Evolutionary conservation across 2,797 vertebrate genomes (phyloP).

Genomic region (Pseudochirops corinnae): DNA sequence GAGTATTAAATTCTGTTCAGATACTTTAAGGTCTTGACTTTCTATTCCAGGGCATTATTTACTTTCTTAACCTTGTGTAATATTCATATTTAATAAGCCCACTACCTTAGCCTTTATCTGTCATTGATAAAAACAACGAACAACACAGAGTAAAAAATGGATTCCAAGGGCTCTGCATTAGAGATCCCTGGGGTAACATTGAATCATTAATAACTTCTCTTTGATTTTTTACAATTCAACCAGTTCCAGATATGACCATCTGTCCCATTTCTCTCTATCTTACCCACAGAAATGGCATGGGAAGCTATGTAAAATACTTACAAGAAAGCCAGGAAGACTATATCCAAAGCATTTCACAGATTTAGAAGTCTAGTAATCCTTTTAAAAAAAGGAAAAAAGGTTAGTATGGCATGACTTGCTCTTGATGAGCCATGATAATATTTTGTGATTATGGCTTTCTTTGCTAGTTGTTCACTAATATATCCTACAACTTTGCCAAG

Average conservation of each 20-base stretch:
- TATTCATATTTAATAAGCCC: background rate
- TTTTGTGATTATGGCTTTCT: background rate
- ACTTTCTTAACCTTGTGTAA: background rate
- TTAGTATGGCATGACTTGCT: background rate
- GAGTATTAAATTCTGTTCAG: background rate
- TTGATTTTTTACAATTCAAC: background rate
- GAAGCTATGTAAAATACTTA: background rate
- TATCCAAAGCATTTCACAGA: background rate
- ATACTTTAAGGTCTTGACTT: background rate
- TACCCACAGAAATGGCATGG: background rate
- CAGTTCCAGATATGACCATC: background rate
- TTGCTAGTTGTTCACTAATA: background rate
- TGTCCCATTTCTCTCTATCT: background rate
- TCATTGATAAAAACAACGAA: background rate
- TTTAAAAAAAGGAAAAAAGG: background rate
- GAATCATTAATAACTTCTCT: background rate
- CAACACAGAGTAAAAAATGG: background rate
- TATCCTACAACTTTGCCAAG: background rate
- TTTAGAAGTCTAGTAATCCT: background rate
- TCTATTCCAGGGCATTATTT: background rate
- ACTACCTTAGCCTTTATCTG: background rate
- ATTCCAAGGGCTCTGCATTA: background rate
- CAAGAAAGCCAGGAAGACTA: background rate
- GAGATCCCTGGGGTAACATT: background rate
- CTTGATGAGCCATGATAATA: background rate